Conservation (phyloP, 1,140 invertebrate genomes). For the Trachymyrmex septentrionalis region DNA sequence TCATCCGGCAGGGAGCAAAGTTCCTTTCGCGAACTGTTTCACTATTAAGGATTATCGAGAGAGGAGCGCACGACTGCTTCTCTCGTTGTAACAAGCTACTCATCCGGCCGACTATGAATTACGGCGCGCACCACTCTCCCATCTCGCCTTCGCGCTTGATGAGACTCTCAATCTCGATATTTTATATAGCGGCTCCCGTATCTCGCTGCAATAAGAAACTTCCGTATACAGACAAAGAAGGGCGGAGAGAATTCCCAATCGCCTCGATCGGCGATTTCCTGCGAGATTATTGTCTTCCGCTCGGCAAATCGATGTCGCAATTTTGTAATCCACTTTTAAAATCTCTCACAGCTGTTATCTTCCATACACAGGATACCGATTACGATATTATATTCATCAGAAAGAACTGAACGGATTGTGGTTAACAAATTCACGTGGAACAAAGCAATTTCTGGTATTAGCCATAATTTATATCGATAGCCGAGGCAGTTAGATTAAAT, state of each 20-base stretch:
- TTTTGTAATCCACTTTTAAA: slow-evolving; percentile 20
- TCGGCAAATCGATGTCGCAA: slow-evolving; percentile 16
- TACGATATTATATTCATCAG: slow-evolving; percentile 13
- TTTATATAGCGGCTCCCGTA: slow-evolving; percentile 35
- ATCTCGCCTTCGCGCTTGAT: background rate
- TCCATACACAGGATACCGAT: background rate
- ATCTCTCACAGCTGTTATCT: background rate
- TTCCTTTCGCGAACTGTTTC: slow-evolving; percentile 46
- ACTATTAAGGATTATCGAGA: slow-evolving; percentile 54
- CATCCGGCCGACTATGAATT: slow-evolving; percentile 43
- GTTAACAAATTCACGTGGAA: background rate
- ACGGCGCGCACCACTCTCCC: background rate
- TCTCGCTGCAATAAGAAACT: slow-evolving; percentile 46
- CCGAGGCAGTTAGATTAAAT: slow-evolving; percentile 10
- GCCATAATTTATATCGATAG: slow-evolving; percentile 6
- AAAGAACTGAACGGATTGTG: background rate
- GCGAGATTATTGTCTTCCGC: slow-evolving; percentile 46
- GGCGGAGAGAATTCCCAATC: background rate
- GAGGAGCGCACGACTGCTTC: slow-evolving; percentile 28
- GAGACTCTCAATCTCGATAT: slow-evolving; percentile 56
- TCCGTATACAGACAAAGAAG: slow-evolving; percentile 17
- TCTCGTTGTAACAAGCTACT: slow-evolving; percentile 50
- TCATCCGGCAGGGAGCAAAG: slow-evolving; percentile 39
- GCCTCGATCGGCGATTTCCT: slow-evolving; percentile 35
- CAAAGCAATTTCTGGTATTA: background rate